phyloP scores from a whole-genome alignment of 1,140 invertebrate genomes.

The Zaprionus camerounensis region DNA sequence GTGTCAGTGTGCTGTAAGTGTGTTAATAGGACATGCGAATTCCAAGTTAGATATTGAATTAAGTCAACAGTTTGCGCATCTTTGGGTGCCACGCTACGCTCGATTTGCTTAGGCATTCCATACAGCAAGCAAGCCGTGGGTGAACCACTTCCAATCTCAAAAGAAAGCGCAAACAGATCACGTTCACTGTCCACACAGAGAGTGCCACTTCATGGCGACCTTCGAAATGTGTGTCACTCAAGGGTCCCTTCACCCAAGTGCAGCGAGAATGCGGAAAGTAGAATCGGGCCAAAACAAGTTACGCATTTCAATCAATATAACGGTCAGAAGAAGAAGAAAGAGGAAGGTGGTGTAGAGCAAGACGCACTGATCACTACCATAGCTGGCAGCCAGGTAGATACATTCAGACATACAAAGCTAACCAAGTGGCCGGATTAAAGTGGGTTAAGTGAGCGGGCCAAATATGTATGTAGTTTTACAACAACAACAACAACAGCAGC shows the following conservation, averaged over 20 bases:
- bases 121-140: conserved; percentile 16
- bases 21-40: conserved; percentile 25
- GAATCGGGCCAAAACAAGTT: conserved; percentile 75
- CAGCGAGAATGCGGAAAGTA: conserved; percentile 59
- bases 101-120: not conserved
- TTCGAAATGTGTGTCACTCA: conserved; percentile 64
- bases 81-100: not conserved
- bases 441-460: conserved; percentile 54
- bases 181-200: conserved; percentile 48
- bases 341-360: not conserved
- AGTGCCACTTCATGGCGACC: conserved; percentile 48
- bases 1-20: not conserved
- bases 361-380: not conserved
- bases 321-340: conserved; percentile 37
- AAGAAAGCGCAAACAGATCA: conserved; percentile 75
- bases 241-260: conserved; percentile 62
- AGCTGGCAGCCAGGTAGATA: not conserved
- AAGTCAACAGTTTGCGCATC: not conserved
- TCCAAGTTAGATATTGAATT: conserved; percentile 13
- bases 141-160: conserved; percentile 35
- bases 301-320: conserved; percentile 81
- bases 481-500: conserved; percentile 2
- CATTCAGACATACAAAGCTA: not conserved
- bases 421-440: conserved; percentile 42
- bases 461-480: conserved; percentile 49